Conservation (phyloP, 2,888 invertebrate genomes). For the Belgica antarctica region DNA sequence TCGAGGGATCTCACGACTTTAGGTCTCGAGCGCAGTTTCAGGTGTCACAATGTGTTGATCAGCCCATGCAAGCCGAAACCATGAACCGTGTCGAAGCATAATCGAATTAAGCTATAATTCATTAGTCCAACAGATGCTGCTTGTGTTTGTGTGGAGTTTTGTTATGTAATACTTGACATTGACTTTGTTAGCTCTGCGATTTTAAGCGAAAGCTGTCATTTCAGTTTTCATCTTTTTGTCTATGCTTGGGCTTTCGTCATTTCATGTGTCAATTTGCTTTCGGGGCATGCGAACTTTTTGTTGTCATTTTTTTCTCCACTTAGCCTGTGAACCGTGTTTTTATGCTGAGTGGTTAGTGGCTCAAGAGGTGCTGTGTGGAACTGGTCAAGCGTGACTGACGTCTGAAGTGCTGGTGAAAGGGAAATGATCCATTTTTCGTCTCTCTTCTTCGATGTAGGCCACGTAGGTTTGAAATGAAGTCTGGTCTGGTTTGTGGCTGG, state of each 20-base stretch:
- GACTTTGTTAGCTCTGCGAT: conserved; percentile 20
- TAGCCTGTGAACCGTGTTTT: too few species aligned
- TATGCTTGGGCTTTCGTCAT: too few species aligned
- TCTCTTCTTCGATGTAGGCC: not conserved
- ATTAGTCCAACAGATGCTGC: not conserved
- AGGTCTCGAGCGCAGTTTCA: too few species aligned
- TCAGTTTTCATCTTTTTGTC: too few species aligned
- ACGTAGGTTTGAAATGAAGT: not conserved
- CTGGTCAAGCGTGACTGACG: not conserved
- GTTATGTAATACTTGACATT: conserved; percentile 29
- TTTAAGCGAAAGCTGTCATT: not conserved
- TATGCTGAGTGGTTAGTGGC: too few species aligned
- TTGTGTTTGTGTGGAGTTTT: not conserved
- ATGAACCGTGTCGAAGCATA: not conserved
- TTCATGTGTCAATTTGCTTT: not conserved
- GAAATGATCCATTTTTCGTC: not conserved
- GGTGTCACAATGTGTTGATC: not conserved
- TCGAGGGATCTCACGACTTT: not conserved
- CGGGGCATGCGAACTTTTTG: not conserved
- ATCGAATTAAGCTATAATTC: not conserved
- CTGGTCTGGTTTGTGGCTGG: not conserved
- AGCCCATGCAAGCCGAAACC: not conserved
- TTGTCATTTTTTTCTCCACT: not conserved
- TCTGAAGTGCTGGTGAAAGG: not conserved
- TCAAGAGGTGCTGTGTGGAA: not conserved